Percentiles rank a stretch among this genome's conserved stretches.
These are phyloP conservation scores for Sinocyclocheilus anophthalmus DNA, from an alignment of 2,113 vertebrate species.

Conservation along the genomic window DNA sequence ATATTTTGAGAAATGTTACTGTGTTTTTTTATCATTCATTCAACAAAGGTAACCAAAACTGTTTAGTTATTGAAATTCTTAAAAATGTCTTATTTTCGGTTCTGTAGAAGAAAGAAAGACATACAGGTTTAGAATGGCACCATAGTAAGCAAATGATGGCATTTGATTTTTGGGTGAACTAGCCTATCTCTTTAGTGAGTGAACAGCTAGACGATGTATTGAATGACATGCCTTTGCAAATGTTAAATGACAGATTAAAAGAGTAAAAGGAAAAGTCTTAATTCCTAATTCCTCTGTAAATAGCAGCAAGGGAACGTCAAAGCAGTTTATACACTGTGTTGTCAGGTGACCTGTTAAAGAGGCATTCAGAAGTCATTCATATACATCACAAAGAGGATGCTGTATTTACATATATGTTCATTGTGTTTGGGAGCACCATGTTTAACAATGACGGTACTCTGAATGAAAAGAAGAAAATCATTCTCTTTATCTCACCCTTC, in stretches of 20 bases:
- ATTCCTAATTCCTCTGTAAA: slow-evolving; percentile 9
- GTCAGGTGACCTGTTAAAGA: slow-evolving; percentile 28
- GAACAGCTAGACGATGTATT: neutral
- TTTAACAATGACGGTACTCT: slow-evolving; percentile 31
- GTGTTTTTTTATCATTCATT: neutral
- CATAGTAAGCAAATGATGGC: neutral
- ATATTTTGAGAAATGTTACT: neutral
- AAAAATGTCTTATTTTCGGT: neutral
- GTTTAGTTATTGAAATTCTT: neutral
- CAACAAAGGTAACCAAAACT: neutral
- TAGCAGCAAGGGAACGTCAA: neutral
- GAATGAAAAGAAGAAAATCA: slow-evolving; percentile 33
- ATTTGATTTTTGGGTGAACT: neutral
- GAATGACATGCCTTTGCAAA: neutral
- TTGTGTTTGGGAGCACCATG: slow-evolving; percentile 23
- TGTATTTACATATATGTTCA: slow-evolving; percentile 23
- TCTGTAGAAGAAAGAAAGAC: neutral
- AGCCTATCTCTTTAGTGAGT: neutral
- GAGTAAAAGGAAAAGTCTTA: neutral
- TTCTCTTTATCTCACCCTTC: slow-evolving; percentile 50
- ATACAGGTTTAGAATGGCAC: neutral
- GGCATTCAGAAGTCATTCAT: slow-evolving; percentile 21
- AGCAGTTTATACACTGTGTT: neutral
- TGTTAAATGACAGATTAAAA: neutral
- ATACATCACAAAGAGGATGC: slow-evolving; percentile 29